Base-by-base conservation (phyloP, 1,140 invertebrate genomes). In the Parapsyche elsis region DNA sequence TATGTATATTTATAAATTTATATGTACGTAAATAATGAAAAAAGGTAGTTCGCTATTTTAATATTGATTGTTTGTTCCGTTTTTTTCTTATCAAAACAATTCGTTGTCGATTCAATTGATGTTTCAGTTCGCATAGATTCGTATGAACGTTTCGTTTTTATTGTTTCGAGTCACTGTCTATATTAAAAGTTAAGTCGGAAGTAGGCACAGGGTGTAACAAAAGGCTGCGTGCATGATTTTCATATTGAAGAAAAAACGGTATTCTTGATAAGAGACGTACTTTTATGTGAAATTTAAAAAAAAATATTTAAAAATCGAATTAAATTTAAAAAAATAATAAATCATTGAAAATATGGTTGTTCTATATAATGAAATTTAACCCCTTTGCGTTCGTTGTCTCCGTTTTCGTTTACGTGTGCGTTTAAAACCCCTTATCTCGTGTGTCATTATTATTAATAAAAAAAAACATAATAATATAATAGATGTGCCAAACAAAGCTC, bases 161-260 rank as follows among this genome's bases (percentile, higher is more conserved):
- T 67, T 26, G 24, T 26, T 67, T 67, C 9, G 30, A 67, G 2
- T 12, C n/a, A 67, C 7, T 46, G 9, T 45, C 21, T 19, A 75
- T n/a, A 75, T 75, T 45, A 19, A 75, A 57, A 49, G 53, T 23
- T 75, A 75, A 59, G 46, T 26, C 30, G 71, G 45, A 76, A 71
- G 81, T 74, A 82, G 81, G 81, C 78, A 82, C 79, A 80, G 81
- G 81, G 81, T 82, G 71, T 75, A 61, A 80, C 53, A 70, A 82
- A 81, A 82, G 81, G 81, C 81, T 82, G 81, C 81, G 71, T 76
- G 76, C 45, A 76, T 71, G 81, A 76, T 80, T 79, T 82, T 64
- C 49, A 67, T 78, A 78, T 76, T 76, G 46, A 59, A 76, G 46
- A 57, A 73, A 46, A 21, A 16, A 73, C n/a, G 23, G 71, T 49